phyloP scores from a whole-genome alignment of 2,888 invertebrate genomes.

The Esperia sulphurella region DNA sequence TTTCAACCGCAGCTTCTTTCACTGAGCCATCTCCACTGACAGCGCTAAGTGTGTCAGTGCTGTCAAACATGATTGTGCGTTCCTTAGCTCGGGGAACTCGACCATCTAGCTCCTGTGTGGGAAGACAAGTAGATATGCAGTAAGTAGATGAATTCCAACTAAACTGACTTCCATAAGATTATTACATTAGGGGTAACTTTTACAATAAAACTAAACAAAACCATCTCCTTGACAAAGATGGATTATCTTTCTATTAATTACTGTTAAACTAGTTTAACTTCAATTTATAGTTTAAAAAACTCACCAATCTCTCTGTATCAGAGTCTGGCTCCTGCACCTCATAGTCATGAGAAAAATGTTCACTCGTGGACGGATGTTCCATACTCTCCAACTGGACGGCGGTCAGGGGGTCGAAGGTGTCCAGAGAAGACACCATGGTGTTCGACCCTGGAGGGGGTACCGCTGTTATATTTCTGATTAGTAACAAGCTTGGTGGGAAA shows the following conservation, averaged over 20 bases:
- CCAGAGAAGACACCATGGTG: conserved; percentile 89
- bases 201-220: too few relatives aligned
- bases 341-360: conserved; percentile 65
- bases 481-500: conserved; percentile 67
- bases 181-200: too few relatives aligned
- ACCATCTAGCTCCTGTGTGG: conserved; percentile 59
- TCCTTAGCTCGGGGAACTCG: conserved; percentile 63
- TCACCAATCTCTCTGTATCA: conserved; percentile 69
- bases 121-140: too few relatives aligned
- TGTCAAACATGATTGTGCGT: conserved; percentile 74
- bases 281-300: too few relatives aligned
- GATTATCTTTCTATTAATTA: too few relatives aligned
- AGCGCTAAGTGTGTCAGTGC: conserved; percentile 70
- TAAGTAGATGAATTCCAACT: too few relatives aligned
- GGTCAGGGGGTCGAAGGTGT: conserved; percentile 81
- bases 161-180: too few relatives aligned
- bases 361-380: conserved; percentile 68
- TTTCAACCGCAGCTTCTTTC: conserved; percentile 57
- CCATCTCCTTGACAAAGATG: too few relatives aligned
- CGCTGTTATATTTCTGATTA: conserved; percentile 76
- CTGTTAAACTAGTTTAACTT: too few relatives aligned
- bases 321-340: conserved; percentile 74
- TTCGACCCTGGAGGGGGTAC: conserved; percentile 84
- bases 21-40: conserved; percentile 68
- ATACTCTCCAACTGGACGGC: conserved; percentile 71